Base-by-base conservation (phyloP, 2,888 invertebrate species). In the Erannis defoliaria region DNA sequence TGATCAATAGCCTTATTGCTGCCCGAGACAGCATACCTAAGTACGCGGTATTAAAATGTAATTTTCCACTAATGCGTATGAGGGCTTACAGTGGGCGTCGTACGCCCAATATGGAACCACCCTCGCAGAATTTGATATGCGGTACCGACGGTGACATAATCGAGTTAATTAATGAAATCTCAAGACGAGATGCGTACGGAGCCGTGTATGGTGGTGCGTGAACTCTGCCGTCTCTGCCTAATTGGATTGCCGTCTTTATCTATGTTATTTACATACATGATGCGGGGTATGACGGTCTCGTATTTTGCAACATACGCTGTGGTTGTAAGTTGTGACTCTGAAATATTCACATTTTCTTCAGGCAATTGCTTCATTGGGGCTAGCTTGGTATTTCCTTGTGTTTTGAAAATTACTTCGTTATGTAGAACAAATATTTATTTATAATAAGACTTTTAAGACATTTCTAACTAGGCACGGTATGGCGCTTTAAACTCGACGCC, bases 211-310 rank as follows among this genome's bases (percentile, higher is more conserved):
- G 64, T 66, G 66, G 69, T 73, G 77, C 75, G 77, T 74, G 75
- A 78, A 81, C 65, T 72, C 70, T 67, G 74, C 67, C 64, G 35
- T 35, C 66, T 73, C 67, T 64, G 74, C 68, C 66, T 81, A 83
- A 84, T 83, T 84, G 81, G 82, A 84, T 80, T 65, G 73, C 73
- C 72, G 75, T 76, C 77, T 78, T 80, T 81, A 77, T 77, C 72
- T 76, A 71, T 64, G 57, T 72, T 76, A 80, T 80, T 78, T 77
- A 75, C 80, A 79, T 81, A 77, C 71, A 66, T 70, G 71, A 69
- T 65, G 64, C 68, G 67, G 62, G 62, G 53, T 57, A 55, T 62
- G 48, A 53, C n/a, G n/a, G 38, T 48, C 50, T 51, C 55, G 50
- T 45, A 61, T 55, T 45, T 43, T 31, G 37, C 33, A 55, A 48